Evolutionary conservation across 2,113 vertebrate genomes (phyloP).

Genomic region (Mugil cephalus): DNA sequence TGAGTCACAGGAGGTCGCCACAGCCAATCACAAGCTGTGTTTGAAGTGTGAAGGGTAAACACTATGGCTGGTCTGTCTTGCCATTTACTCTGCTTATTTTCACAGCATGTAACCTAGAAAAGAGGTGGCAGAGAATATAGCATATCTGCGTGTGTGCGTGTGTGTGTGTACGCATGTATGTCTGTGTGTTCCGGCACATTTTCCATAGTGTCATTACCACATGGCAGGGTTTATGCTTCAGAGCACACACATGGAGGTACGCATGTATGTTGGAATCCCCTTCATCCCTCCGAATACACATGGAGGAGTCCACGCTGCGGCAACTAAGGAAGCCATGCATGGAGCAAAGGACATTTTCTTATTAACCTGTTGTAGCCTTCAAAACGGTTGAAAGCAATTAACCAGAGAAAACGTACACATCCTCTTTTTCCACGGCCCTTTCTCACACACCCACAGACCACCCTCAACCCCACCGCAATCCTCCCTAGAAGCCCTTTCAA

Average conservation of each 20-base stretch:
- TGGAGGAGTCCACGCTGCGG: conserved; percentile 61
- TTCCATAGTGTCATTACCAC: conserved; percentile 82
- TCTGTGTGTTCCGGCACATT: conserved; percentile 59
- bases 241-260: conserved; percentile 79
- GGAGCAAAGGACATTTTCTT: conserved; percentile 81
- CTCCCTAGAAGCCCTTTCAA: conserved; percentile 73
- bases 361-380: conserved; percentile 82
- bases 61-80: conserved; percentile 70
- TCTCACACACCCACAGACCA: conserved; percentile 40
- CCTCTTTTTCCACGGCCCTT: conserved; percentile 43
- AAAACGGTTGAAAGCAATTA: conserved; percentile 82
- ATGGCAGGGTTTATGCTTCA: conserved; percentile 76
- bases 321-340: conserved; percentile 68
- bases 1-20: conserved; percentile 74
- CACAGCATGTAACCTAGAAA: conserved; percentile 74
- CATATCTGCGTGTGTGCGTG: conserved; percentile 42
- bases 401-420: conserved; percentile 88
- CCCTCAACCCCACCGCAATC: conserved; percentile 52
- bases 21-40: conserved; percentile 81
- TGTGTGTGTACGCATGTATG: conserved; percentile 39
- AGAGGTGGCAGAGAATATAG: conserved; percentile 64
- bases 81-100: conserved; percentile 81
- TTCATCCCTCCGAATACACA: conserved; percentile 73
- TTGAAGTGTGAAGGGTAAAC: conserved; percentile 83
- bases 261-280: conserved; percentile 77